Evolutionary conservation across 1,140 invertebrate genomes (phyloP).

Genomic region (Drosophila lowei): DNA sequence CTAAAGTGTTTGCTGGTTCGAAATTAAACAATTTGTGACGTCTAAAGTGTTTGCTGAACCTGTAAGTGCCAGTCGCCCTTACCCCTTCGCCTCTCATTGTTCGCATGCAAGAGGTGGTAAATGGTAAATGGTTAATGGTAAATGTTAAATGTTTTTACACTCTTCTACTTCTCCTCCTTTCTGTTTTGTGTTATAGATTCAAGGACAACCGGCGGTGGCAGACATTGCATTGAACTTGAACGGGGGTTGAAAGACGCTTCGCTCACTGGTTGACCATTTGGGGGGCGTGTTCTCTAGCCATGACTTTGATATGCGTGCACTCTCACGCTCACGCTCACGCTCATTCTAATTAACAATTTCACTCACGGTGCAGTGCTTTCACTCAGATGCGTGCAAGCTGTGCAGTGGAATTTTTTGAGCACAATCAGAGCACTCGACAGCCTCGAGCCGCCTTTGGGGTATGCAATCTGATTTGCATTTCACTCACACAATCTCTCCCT

Average conservation of each 20-base stretch:
- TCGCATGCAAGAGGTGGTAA: no score
- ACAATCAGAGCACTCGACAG: conserved; percentile 23
- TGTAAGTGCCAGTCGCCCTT: conserved; percentile 27
- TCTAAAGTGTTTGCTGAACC: neutral
- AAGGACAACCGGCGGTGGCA: conserved; percentile 54
- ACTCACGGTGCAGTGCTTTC: conserved; percentile 4
- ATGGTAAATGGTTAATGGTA: no score
- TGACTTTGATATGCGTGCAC: conserved; percentile 21
- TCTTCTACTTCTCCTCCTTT: neutral
- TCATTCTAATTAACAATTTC: neutral
- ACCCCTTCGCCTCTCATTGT: neutral
- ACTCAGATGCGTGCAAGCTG: conserved; percentile 18
- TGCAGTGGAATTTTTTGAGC: conserved; percentile 8
- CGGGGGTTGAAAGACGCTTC: conserved; percentile 48
- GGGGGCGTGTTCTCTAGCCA: conserved; percentile 59
- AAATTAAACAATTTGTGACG: conserved; percentile 36
- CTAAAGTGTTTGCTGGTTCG: neutral
- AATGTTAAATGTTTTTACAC: conserved; percentile 11
- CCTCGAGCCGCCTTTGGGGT: conserved; percentile 36
- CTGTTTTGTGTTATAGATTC: conserved; percentile 25
- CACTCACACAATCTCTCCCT: conserved; percentile 12
- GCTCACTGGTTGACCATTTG: conserved; percentile 38
- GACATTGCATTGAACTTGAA: conserved; percentile 76
- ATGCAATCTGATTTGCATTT: conserved; percentile 56
- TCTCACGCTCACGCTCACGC: conserved; percentile 6